Base-by-base conservation (phyloP, 1,140 invertebrate species). In the Pseudomyrmex flavicornis region DNA sequence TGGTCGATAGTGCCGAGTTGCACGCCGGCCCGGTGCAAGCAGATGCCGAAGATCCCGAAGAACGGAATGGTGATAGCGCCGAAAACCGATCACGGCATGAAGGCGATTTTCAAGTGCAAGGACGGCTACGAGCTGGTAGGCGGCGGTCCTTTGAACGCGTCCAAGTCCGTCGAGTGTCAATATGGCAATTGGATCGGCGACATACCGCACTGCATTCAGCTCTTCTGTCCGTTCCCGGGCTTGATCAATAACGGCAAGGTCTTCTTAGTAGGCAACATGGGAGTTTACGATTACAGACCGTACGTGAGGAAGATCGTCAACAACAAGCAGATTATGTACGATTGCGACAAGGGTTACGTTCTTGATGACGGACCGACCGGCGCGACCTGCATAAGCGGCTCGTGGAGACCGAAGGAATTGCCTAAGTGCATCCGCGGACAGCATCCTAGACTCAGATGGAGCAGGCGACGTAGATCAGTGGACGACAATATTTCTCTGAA, bases 281-380 rank as follows among this genome's bases (percentile, higher is more conserved):
- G 99, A 0, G 95, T 99, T 50, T 99, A 99, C 93, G 98, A 99
- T 92, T 99, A 99, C 92, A 94, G 98, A n/a, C 97, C 98, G 0
- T 99, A 99, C 91, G 98, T 99, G 0, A 97, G 96, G 90, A 98
- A 98, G 94, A 92, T 96, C n/a, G 96, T 96, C 0, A 99, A 98
- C 93, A 99, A 99, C 91, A 98, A 99, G 86, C 98, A 99, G 92
- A 99, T 99, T 46, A 98, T 98, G 96, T 99, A 99, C 93, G 98
- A 99, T 88, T 99, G 99, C 92, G 97, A 99, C 83, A 98, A 98
- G 91, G 98, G 98, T 0, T 98, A 97, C 90, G 97, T 97, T 1
- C 91, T 99, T 5, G 96, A 96, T 20, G 96, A 97, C 86, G 98
- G 98, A 10, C 98, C 98, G 0, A 97, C 97, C 0, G 98, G 98